Evolutionary conservation across 2,888 invertebrate species (phyloP).

Genomic region (Carpatolechia fugitivella): DNA sequence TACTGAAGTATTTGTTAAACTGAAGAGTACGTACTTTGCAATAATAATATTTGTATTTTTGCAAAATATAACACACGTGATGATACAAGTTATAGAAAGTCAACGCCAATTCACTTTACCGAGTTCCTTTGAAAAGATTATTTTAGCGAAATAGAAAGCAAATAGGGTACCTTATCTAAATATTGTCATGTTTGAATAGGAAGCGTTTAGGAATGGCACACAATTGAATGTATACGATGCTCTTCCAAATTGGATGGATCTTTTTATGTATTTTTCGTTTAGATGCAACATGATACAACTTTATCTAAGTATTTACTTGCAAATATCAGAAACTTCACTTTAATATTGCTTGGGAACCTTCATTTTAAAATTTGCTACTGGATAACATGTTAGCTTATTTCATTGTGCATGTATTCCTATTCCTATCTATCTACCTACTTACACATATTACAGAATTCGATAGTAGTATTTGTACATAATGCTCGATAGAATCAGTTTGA

Average conservation of each 20-base stretch:
- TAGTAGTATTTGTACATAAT: background rate
- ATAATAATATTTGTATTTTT: constrained; percentile 33
- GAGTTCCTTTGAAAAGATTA: constrained; percentile 48
- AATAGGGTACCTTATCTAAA: constrained; percentile 54
- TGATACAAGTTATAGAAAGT: constrained; percentile 15
- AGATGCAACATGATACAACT: constrained; percentile 24
- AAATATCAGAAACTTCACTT: constrained; percentile 10
- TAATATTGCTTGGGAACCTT: constrained; percentile 8
- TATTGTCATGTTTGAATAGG: constrained; percentile 40
- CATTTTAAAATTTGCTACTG: too few species aligned
- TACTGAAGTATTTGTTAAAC: background rate
- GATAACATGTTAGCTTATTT: too few species aligned
- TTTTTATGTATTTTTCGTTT: constrained; percentile 36
- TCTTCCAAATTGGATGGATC: constrained; percentile 42
- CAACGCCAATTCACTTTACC: constrained; percentile 32
- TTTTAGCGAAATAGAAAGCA: constrained; percentile 51
- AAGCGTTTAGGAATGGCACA: constrained; percentile 24
- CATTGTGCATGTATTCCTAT: background rate
- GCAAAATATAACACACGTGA: constrained; percentile 24
- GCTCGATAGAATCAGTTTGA: constrained; percentile 14
- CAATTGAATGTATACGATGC: constrained; percentile 36
- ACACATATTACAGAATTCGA: too few species aligned
- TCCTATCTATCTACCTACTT: too few species aligned
- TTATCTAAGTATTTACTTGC: constrained; percentile 20
- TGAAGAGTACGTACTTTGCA: constrained; percentile 20